phyloP scores from a whole-genome alignment of 2,888 invertebrate species.

The Euplagia quadripunctaria region DNA sequence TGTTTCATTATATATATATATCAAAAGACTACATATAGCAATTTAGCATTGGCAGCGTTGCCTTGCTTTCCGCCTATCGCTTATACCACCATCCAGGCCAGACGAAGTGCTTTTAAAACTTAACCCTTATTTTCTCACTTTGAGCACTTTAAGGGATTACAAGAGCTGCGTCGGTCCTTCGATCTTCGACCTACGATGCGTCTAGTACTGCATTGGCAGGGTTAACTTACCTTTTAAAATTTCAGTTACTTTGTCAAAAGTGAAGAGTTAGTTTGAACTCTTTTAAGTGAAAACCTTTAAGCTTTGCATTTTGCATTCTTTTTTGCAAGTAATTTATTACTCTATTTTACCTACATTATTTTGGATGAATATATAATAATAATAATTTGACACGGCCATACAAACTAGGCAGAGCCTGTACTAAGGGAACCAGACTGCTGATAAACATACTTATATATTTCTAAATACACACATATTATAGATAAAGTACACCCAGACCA shows the following conservation, averaged over 20 bases:
- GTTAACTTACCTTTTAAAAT: slow-evolving; percentile 42
- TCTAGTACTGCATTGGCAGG: slow-evolving; percentile 42
- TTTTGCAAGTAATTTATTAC: background rate
- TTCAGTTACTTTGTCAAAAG: slow-evolving; percentile 5
- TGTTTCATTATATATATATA: no score
- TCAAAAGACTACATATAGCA: no score
- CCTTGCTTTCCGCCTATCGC: background rate
- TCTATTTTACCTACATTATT: background rate
- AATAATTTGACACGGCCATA: no score
- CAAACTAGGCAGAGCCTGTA: no score
- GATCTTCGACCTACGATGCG: slow-evolving; percentile 53
- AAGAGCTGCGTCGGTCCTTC: slow-evolving; percentile 54
- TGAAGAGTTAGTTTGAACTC: background rate
- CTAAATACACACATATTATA: no score
- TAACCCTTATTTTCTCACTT: slow-evolving; percentile 84
- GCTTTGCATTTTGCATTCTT: background rate
- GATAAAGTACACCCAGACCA: no score
- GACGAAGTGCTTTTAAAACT: slow-evolving; percentile 82
- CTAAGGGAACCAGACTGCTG: no score
- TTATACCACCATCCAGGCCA: slow-evolving; percentile 43
- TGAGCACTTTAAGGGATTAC: slow-evolving; percentile 82
- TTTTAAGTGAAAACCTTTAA: background rate
- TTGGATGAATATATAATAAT: no score
- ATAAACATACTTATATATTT: no score
- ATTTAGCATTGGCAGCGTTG: background rate